These are phyloP conservation scores for Oeneis ivallda DNA, from an alignment of 2,888 invertebrate genomes.

Conservation along the genomic window DNA sequence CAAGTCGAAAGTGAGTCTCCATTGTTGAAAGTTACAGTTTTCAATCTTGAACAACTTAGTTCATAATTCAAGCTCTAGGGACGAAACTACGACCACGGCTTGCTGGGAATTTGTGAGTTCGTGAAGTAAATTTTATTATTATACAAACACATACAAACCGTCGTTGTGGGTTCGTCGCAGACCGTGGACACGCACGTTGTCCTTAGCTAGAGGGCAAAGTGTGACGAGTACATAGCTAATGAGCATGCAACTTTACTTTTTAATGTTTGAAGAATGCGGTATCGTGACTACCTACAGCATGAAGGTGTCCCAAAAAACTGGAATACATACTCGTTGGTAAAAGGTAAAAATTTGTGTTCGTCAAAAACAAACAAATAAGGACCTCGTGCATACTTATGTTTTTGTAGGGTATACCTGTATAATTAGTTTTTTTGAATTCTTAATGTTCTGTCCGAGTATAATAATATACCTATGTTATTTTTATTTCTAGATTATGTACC, in stretches of 20 bases:
- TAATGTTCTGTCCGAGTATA: no score
- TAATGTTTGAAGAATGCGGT: constrained; percentile 5
- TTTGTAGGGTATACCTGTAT: no score
- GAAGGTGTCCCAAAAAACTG: constrained; percentile 9
- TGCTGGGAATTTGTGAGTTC: constrained; percentile 55
- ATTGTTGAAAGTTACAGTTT: constrained; percentile 51
- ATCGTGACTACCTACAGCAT: background rate
- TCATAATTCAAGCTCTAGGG: constrained; percentile 61
- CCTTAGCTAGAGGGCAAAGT: constrained; percentile 40
- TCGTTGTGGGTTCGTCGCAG: constrained; percentile 38
- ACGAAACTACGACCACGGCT: constrained; percentile 48
- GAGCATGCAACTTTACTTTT: constrained; percentile 13
- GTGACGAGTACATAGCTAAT: constrained; percentile 18
- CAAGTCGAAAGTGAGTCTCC: constrained; percentile 42
- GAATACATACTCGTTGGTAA: background rate
- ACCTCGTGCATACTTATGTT: background rate
- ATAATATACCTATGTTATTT: no score
- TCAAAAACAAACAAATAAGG: background rate
- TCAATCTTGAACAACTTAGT: constrained; percentile 68
- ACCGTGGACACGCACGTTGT: constrained; percentile 48
- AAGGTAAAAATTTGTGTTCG: background rate
- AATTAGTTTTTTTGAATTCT: no score
- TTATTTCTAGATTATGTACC: no score
- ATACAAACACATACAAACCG: constrained; percentile 40
- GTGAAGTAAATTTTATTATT: constrained; percentile 38